A percentile compares a stretch with the other conserved stretches of the same genome.
Evolutionary conservation across 2,113 vertebrate species (phyloP).

Genomic region (Morone saxatilis): DNA sequence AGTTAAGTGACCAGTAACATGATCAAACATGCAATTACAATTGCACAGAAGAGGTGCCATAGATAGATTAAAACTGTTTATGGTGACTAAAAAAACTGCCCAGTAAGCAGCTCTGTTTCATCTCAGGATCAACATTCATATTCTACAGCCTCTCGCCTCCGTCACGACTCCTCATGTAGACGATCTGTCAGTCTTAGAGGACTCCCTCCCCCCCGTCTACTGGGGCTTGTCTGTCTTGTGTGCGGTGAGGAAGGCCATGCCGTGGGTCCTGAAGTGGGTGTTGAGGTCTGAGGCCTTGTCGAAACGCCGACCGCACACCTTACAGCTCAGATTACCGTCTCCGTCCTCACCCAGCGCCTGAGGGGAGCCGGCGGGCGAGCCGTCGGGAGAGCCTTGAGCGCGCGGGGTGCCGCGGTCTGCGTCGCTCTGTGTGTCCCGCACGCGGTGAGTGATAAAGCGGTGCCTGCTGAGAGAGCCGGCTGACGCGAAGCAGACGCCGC

Average conservation of each 20-base stretch:
- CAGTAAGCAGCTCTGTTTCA: slow-evolving; percentile 72
- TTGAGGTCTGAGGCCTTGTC: slow-evolving; percentile 93
- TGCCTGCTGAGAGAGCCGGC: slow-evolving; percentile 89
- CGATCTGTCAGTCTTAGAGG: neutral
- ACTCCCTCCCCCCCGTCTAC: slow-evolving; percentile 44
- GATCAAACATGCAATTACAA: slow-evolving; percentile 79
- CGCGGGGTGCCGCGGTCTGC: slow-evolving; percentile 42
- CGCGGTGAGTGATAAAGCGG: slow-evolving; percentile 93
- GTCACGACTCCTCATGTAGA: neutral
- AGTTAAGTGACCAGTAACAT: slow-evolving; percentile 55
- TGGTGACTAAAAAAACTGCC: slow-evolving; percentile 63
- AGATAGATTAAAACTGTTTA: slow-evolving; percentile 61
- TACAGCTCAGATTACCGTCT: slow-evolving; percentile 85
- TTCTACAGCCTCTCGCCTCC: slow-evolving; percentile 47
- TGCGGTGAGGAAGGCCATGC: slow-evolving; percentile 95
- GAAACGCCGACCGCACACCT: slow-evolving; percentile 90
- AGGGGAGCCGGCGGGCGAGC: slow-evolving; percentile 66
- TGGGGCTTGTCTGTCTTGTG: slow-evolving; percentile 87
- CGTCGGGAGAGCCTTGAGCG: slow-evolving; percentile 54
- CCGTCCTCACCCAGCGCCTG: slow-evolving; percentile 67
- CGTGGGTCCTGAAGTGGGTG: slow-evolving; percentile 96
- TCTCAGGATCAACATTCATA: slow-evolving; percentile 69
- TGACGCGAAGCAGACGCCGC: slow-evolving; percentile 93
- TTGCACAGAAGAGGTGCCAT: slow-evolving; percentile 65
- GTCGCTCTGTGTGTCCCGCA: slow-evolving; percentile 82